A percentile compares a stretch with the other conserved stretches of the same genome.
Conservation (phyloP, 2,888 invertebrate species). For the Cancer borealis region DNA sequence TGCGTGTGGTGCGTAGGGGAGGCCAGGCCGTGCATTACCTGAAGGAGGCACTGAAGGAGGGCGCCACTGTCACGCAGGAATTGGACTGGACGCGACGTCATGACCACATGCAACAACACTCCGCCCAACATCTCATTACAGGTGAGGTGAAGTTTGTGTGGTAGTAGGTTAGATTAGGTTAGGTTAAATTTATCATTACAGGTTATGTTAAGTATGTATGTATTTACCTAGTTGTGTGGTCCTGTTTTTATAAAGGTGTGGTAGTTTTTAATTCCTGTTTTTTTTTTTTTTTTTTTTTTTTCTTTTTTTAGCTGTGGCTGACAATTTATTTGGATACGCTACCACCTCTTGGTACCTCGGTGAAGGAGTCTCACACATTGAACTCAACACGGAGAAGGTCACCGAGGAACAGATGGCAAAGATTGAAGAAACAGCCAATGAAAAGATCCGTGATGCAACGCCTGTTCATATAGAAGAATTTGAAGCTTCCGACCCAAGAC, state of each 20-base stretch:
- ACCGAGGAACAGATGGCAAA: conserved; percentile 79
- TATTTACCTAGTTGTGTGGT: too few species aligned
- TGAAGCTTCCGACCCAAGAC: conserved; percentile 84
- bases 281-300: not conserved
- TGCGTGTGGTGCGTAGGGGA: conserved; percentile 86
- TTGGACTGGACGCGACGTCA: conserved; percentile 89
- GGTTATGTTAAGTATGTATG: not conserved
- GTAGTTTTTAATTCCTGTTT: not conserved
- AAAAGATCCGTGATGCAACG: conserved; percentile 84
- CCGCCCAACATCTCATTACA: conserved; percentile 91
- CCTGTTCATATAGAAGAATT: conserved; percentile 85
- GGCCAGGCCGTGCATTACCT: conserved; percentile 88
- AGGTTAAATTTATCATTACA: too few species aligned
- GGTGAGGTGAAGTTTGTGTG: conserved; percentile 82
- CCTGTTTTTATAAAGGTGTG: too few species aligned
- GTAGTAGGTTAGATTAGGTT: too few species aligned
- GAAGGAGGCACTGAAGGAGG: conserved; percentile 83
- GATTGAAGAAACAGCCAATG: conserved; percentile 85
- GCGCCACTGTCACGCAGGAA: conserved; percentile 84
- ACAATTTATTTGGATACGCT: conserved; percentile 84
- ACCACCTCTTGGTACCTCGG: conserved; percentile 93
- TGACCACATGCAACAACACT: conserved; percentile 96
- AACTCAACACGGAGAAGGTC: conserved; percentile 82
- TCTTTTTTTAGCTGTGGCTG: conserved; percentile 81
- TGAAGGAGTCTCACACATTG: conserved; percentile 87